phyloP scores from a whole-genome alignment of 2,113 vertebrate genomes.

The Rattus norvegicus region DNA sequence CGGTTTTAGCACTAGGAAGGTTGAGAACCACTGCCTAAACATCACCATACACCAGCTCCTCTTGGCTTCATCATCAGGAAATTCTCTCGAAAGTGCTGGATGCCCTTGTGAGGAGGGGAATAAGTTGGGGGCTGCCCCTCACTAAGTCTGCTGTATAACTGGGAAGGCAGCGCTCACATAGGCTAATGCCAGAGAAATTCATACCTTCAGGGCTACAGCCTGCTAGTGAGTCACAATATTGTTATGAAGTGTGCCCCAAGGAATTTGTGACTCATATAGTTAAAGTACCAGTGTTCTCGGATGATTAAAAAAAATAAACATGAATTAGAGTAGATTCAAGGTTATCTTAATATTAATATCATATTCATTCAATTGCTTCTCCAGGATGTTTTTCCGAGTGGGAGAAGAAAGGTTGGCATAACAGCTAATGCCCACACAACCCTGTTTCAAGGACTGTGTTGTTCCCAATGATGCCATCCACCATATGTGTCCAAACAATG shows the following conservation, averaged over 20 bases:
- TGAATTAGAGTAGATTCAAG: slow-evolving; percentile 71
- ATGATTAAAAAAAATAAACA: slow-evolving; percentile 66
- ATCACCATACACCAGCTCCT: background rate
- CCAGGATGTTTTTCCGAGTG: slow-evolving; percentile 57
- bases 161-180: background rate
- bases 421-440: background rate
- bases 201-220: slow-evolving; percentile 48
- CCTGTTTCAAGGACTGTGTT: background rate
- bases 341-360: slow-evolving; percentile 58
- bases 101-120: background rate
- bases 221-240: slow-evolving; percentile 53
- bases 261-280: slow-evolving; percentile 71
- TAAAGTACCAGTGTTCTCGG: slow-evolving; percentile 52
- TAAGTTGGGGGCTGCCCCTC: background rate
- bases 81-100: background rate
- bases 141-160: background rate
- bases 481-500: background rate
- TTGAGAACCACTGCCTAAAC: background rate
- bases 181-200: background rate
- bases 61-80: background rate
- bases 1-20: background rate
- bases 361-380: slow-evolving; percentile 58
- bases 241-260: slow-evolving; percentile 38
- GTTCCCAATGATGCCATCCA: slow-evolving; percentile 37
- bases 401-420: slow-evolving; percentile 29